Conservation (phyloP, 2,797 vertebrate species). For the Cyprinella venusta region DNA sequence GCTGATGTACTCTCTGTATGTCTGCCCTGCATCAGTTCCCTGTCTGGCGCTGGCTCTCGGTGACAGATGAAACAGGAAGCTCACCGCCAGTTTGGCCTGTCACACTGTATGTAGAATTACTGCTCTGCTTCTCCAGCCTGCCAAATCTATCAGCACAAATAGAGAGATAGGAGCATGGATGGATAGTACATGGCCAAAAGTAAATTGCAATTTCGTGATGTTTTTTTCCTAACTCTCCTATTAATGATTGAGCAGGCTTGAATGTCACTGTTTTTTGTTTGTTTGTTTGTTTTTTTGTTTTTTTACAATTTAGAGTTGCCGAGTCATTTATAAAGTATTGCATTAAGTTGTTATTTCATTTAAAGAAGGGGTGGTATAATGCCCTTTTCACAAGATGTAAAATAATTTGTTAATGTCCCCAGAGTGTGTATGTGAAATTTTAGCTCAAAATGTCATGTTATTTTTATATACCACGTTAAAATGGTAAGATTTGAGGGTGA, state of each 20-base stretch:
- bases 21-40: constrained; percentile 4
- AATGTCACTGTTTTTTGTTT: not conserved
- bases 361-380: too few species aligned
- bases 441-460: too few species aligned
- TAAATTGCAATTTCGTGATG: constrained; percentile 43
- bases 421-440: too few species aligned
- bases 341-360: not conserved
- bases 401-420: too few species aligned
- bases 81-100: constrained; percentile 47
- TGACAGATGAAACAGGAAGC: constrained; percentile 53
- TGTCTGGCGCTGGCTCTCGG: constrained; percentile 25
- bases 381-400: too few species aligned
- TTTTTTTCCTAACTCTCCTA: constrained; percentile 24
- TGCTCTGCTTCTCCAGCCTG: constrained; percentile 41
- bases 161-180: constrained; percentile 30
- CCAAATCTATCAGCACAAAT: constrained; percentile 56
- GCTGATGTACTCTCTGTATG: constrained; percentile 17
- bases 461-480: too few species aligned
- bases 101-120: constrained; percentile 32
- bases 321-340: not conserved
- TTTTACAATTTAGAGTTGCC: not conserved
- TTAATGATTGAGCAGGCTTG: constrained; percentile 23
- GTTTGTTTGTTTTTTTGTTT: rapidly evolving
- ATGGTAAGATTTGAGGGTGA: too few species aligned
- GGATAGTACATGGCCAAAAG: constrained; percentile 41